These are phyloP conservation scores for Danio jaintianensis DNA, from an alignment of 2,797 vertebrate species.

Conservation along the genomic window DNA sequence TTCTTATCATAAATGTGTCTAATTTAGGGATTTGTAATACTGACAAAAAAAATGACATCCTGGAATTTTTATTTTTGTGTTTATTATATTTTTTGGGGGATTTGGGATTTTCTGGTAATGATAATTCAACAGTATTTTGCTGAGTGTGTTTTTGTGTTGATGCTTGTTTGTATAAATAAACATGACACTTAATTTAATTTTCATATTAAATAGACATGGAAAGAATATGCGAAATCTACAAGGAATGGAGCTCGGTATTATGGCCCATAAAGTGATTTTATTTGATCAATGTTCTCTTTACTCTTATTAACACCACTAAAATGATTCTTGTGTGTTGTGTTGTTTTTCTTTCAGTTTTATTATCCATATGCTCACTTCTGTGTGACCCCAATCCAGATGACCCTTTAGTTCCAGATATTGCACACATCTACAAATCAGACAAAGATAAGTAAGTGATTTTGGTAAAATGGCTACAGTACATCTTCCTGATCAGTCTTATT, in stretches of 20 bases:
- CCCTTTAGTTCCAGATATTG: conserved; percentile 80
- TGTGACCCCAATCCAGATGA: conserved; percentile 84
- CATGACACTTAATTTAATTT: no score
- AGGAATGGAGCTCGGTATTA: background rate
- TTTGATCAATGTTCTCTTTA: background rate
- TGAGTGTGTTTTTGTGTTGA: no score
- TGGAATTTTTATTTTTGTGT: no score
- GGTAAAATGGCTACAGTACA: background rate
- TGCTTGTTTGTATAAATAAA: no score
- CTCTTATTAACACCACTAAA: background rate
- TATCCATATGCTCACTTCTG: conserved; percentile 83
- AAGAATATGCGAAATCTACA: background rate
- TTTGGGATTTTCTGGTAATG: no score
- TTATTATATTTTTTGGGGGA: no score
- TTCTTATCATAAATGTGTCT: no score
- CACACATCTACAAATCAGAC: conserved; percentile 79
- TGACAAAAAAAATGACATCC: no score
- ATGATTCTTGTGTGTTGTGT: background rate
- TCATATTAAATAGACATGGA: background rate
- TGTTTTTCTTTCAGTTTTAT: conserved; percentile 70
- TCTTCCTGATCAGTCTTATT: background rate
- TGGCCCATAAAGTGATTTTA: background rate
- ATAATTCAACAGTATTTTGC: no score
- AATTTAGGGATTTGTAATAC: no score
- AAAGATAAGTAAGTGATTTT: conserved; percentile 72